A percentile compares a stretch with the other conserved stretches of the same genome.
phyloP scores from a whole-genome alignment of 2,888 invertebrate species.

The Antitype chi region DNA sequence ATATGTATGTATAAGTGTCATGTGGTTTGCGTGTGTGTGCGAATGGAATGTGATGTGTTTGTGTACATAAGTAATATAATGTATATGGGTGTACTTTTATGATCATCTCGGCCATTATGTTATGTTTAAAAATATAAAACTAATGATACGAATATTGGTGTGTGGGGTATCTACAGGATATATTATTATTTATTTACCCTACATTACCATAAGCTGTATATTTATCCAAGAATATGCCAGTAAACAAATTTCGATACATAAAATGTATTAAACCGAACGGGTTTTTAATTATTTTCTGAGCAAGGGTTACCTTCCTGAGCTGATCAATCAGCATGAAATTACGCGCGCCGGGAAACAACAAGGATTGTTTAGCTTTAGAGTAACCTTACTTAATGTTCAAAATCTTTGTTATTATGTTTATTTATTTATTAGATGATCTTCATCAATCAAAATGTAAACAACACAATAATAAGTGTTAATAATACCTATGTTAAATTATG shows the following conservation, averaged over 20 bases:
- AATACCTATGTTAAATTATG: background rate
- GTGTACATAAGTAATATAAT: background rate
- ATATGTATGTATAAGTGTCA: background rate
- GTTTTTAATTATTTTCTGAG: conserved; percentile 11
- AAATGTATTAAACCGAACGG: background rate
- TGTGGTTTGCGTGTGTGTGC: background rate
- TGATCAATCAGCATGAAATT: background rate
- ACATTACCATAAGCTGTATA: conserved; percentile 2
- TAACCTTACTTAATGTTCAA: background rate
- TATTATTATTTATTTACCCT: background rate
- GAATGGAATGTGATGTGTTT: background rate
- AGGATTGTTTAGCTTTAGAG: background rate
- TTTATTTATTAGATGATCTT: background rate
- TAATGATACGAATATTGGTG: background rate
- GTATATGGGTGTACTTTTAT: background rate
- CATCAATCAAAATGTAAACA: conserved; percentile 2
- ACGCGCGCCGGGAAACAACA: background rate
- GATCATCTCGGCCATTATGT: background rate
- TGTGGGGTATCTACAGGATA: background rate
- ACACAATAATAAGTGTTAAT: background rate
- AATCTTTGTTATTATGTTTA: background rate
- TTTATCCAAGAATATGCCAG: conserved; percentile 4
- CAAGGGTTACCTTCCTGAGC: background rate
- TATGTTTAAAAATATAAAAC: background rate
- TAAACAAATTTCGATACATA: background rate